Base-by-base conservation (phyloP, 2,113 vertebrate genomes). In the Takifugu bimaculatus region DNA sequence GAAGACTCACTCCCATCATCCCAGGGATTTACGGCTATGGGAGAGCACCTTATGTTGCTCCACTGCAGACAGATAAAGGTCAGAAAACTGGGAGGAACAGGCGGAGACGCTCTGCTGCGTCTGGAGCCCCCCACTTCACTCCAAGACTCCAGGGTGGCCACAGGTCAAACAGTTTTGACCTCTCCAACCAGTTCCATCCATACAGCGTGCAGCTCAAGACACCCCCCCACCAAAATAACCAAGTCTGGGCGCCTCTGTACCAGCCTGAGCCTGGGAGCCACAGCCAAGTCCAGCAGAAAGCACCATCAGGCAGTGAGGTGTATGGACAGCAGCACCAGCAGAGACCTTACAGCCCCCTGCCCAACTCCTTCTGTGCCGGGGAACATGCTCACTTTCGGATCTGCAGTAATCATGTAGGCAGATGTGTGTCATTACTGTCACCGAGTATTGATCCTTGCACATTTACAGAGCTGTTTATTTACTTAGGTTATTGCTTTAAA, bases 1-100 rank as follows among this genome's bases (percentile, higher is more conserved):
- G 95, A 88, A 91, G 79, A 85, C 87, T 85, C 58, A 87, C 72
- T 39, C 81, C 86, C 27, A 93, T 97, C 2, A 81, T 80, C 44
- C 94, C 96, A 2, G 96, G 96, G 44, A 93, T 87, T 70, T 96
- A 97, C 1, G 96, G 95, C 26, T 98, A 95, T 15, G 95, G 96
- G 0, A 94, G 91, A 78, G 92, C 92, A 47, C 93, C 94, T 0
- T 92, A 93, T 65, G 91, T 93, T 52, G 70, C 93, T 49, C 89
- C 93, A 0, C 61, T 94, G 55, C 92, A 93, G 81, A 93, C 86
- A 0, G 91, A 94, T 44, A 78, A 83, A 0, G 80, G 88, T 0
- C 91, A 88, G 56, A 28, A 35, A 44, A 60, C 67, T 1, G 57
- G 47, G 25, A 54, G 27, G 27, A 57, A 81, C 61, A 91, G 90